Percentiles rank a stretch among this genome's conserved stretches.
These are phyloP conservation scores for Blastobasis adustella DNA, from an alignment of 2,888 invertebrate genomes.

Conservation along the genomic window DNA sequence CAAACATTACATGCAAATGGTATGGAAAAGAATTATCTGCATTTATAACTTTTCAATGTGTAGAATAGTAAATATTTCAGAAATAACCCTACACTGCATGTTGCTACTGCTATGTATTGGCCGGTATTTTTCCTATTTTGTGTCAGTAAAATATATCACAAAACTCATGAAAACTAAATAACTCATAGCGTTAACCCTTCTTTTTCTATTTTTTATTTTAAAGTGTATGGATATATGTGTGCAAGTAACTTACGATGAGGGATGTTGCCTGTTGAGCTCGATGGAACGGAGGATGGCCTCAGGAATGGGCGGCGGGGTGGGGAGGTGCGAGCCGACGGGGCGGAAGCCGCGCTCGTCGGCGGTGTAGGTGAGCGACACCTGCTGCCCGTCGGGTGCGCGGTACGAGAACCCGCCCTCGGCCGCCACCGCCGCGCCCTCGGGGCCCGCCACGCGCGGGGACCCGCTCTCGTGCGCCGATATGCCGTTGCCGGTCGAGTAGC, in stretches of 20 bases:
- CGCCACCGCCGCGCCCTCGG: constrained; percentile 60
- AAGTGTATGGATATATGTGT: too few relatives aligned
- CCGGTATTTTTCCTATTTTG: too few relatives aligned
- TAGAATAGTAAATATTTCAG: too few relatives aligned
- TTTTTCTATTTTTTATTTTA: too few relatives aligned
- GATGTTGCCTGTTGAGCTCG: constrained; percentile 48
- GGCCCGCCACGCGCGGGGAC: constrained; percentile 63
- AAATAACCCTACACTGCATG: too few relatives aligned
- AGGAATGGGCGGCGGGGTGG: constrained; percentile 74
- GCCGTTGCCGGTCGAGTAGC: constrained; percentile 78
- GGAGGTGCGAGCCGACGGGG: constrained; percentile 72
- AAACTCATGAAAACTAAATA: too few relatives aligned
- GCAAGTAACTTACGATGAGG: constrained; percentile 40
- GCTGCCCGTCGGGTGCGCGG: constrained; percentile 77
- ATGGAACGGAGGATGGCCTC: constrained; percentile 67
- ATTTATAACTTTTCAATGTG: too few relatives aligned
- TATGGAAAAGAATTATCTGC: too few relatives aligned
- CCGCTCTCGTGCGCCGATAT: constrained; percentile 74
- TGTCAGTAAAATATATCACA: too few relatives aligned
- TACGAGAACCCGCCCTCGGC: constrained; percentile 79
- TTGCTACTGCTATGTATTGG: too few relatives aligned
- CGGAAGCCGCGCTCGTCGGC: constrained; percentile 82
- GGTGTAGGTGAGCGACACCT: constrained; percentile 76
- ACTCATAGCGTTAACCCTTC: too few relatives aligned
- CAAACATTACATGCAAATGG: too few relatives aligned